Conservation (phyloP, 2,797 vertebrate genomes). For the Fundulus diaphanus region DNA sequence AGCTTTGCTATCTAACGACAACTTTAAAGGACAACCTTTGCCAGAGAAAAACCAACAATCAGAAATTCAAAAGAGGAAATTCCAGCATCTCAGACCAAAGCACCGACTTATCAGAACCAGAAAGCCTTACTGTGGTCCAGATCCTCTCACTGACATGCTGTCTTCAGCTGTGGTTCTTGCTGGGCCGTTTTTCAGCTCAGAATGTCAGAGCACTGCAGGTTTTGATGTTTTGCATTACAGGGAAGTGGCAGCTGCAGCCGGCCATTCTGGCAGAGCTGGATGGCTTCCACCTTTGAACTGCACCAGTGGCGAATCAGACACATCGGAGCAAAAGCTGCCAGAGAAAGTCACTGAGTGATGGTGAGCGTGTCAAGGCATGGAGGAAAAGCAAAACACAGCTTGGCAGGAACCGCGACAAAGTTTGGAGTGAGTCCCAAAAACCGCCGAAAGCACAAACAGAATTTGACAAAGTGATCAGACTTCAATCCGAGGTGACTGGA, state of each 20-base stretch:
- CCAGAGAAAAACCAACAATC: not conserved
- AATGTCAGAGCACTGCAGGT: no score
- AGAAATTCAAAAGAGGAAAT: not conserved
- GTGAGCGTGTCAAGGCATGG: no score
- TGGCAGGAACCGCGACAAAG: no score
- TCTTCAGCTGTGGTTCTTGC: not conserved
- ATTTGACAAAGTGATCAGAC: not conserved
- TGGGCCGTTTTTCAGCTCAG: not conserved
- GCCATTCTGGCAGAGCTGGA: no score
- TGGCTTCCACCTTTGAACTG: no score
- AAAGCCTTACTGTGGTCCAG: not conserved
- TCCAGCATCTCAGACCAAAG: not conserved
- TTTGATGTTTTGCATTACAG: no score
- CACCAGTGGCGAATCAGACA: not conserved
- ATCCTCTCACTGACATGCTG: not conserved
- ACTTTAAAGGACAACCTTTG: not conserved
- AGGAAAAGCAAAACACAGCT: not conserved
- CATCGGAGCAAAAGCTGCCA: not conserved
- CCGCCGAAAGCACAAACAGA: no score
- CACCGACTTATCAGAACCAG: not conserved
- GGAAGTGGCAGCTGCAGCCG: no score
- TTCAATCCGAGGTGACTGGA: not conserved
- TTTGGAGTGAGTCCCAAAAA: no score
- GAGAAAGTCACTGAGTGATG: not conserved
- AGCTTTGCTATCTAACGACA: not conserved